Evolutionary conservation across 2,797 vertebrate genomes (phyloP).

Genomic region (Distichodus sexfasciatus): DNA sequence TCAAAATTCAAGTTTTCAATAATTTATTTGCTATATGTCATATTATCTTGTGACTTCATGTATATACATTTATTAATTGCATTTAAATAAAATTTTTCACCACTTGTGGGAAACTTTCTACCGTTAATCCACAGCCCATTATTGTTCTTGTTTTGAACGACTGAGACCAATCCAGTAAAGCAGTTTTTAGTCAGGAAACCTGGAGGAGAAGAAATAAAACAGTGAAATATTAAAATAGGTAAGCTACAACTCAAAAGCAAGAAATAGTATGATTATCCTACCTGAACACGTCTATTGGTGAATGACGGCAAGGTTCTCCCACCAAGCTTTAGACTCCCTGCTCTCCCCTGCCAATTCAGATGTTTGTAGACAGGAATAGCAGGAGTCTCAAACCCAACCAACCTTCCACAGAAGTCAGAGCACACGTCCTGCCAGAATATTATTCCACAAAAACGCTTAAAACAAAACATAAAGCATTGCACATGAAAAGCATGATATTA

Average conservation of each 20-base stretch:
- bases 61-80: too few species aligned
- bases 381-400: conserved; percentile 59
- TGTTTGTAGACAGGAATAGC: conserved; percentile 63
- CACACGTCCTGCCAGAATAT: conserved; percentile 3
- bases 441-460: too few species aligned
- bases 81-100: too few species aligned
- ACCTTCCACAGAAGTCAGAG: conserved; percentile 41
- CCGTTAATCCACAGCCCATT: conserved; percentile 69
- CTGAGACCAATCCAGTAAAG: conserved; percentile 73
- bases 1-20: too few species aligned
- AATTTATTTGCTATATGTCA: too few species aligned
- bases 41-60: too few species aligned
- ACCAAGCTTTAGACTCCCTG: conserved; percentile 43
- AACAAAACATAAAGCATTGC: too few species aligned
- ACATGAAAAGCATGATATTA: too few species aligned
- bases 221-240: background rate
- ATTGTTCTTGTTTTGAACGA: rapidly evolving
- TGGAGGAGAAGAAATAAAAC: conserved; percentile 48
- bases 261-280: conserved; percentile 39
- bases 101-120: conserved; percentile 33
- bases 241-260: too few species aligned
- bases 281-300: conserved; percentile 55
- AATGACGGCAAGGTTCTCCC: conserved; percentile 65
- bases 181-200: conserved; percentile 53
- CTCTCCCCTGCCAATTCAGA: conserved; percentile 61